Percentiles rank a stretch among this genome's conserved stretches.
These are phyloP conservation scores for Bombylius major DNA, from an alignment of 2,888 invertebrate genomes.

Conservation along the genomic window DNA sequence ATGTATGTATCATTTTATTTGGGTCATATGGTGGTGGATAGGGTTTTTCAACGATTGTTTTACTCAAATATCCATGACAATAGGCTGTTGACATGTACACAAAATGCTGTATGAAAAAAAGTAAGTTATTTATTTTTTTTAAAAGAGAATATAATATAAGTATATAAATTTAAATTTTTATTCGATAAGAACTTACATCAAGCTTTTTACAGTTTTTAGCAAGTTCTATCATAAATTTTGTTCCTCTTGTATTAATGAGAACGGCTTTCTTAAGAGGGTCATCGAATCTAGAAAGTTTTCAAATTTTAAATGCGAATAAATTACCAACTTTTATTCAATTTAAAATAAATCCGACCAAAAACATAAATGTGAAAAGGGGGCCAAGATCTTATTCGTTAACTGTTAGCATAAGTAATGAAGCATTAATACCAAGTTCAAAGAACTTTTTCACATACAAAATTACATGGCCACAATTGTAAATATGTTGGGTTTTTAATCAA, in stretches of 20 bases:
- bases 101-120: conserved; percentile 36
- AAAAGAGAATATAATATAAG: conserved; percentile 34
- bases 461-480: no score
- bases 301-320: background rate
- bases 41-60: conserved; percentile 68
- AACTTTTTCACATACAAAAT: no score
- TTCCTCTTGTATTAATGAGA: conserved; percentile 74
- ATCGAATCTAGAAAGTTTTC: conserved; percentile 48
- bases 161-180: background rate
- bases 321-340: background rate
- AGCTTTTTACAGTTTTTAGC: conserved; percentile 62
- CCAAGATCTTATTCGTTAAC: no score
- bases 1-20: conserved; percentile 57
- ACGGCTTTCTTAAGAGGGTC: conserved; percentile 76
- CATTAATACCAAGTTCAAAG: no score
- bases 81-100: conserved; percentile 76
- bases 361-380: no score
- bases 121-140: no score
- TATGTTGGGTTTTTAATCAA: no score
- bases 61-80: conserved; percentile 72
- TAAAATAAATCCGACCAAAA: no score
- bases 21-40: conserved; percentile 75
- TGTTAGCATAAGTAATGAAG: no score
- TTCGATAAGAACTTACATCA: conserved; percentile 38
- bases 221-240: conserved; percentile 65